phyloP scores from a whole-genome alignment of 2,113 vertebrate genomes.

The Urocynchramus pylzowi region DNA sequence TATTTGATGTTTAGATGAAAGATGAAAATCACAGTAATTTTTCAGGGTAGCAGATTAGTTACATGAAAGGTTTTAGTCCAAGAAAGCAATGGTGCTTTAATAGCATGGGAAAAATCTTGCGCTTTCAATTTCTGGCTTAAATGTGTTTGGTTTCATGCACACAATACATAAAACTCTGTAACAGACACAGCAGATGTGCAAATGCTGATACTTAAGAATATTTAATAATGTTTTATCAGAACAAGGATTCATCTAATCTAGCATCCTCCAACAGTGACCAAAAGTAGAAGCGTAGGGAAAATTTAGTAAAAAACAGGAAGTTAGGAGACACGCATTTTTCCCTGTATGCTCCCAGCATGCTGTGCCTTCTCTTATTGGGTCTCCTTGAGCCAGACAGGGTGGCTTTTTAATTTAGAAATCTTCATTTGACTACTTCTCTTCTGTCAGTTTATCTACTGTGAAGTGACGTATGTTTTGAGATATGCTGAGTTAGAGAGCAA shows the following conservation, averaged over 20 bases:
- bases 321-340: not conserved
- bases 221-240: not conserved
- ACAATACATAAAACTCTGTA: not conserved
- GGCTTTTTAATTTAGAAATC: not conserved
- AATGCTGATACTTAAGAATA: not conserved
- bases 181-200: not conserved
- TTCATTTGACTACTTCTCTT: not conserved
- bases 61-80: not conserved
- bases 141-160: not conserved
- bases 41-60: not conserved
- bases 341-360: not conserved
- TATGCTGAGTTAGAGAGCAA: not conserved
- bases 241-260: not conserved
- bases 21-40: not conserved
- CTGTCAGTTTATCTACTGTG: not conserved
- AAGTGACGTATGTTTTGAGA: not conserved
- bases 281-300: not conserved
- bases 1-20: not conserved
- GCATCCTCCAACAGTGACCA: not conserved
- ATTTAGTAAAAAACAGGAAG: not conserved
- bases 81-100: not conserved
- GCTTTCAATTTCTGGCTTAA: not conserved
- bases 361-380: not conserved
- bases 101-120: not conserved
- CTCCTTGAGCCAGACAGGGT: not conserved